Conservation (phyloP, 1,140 invertebrate genomes). For the Drosophila trapezifrons region DNA sequence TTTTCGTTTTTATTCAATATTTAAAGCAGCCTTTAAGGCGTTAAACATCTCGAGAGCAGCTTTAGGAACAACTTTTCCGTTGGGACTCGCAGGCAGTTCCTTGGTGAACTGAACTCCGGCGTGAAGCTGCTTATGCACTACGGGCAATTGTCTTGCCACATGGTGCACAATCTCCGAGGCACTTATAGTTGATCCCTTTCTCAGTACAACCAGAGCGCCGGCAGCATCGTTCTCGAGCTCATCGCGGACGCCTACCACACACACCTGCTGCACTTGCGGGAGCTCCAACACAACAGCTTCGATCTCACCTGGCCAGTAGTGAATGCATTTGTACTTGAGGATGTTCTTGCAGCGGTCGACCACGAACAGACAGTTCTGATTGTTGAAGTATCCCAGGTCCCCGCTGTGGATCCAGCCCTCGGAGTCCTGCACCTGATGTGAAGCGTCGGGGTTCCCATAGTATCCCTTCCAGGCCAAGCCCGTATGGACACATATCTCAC, state of each 20-base stretch:
- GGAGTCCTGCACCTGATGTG: slow-evolving; percentile 83
- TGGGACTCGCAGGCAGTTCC: slow-evolving; percentile 86
- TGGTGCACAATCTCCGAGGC: slow-evolving; percentile 36
- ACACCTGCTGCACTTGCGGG: slow-evolving; percentile 54
- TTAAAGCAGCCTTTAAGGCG: background rate
- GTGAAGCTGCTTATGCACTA: slow-evolving; percentile 84
- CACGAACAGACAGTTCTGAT: slow-evolving; percentile 88
- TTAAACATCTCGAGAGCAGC: slow-evolving; percentile 68
- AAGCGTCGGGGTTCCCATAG: slow-evolving; percentile 78
- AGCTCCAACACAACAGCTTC: slow-evolving; percentile 48
- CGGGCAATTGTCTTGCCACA: slow-evolving; percentile 61
- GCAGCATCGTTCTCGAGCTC: slow-evolving; percentile 50
- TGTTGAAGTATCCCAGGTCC: slow-evolving; percentile 89
- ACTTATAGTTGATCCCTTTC: slow-evolving; percentile 8
- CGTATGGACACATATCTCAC: slow-evolving; percentile 82
- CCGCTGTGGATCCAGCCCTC: slow-evolving; percentile 90
- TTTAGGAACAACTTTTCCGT: slow-evolving; percentile 87
- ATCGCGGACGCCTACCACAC: slow-evolving; percentile 63
- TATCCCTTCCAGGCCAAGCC: slow-evolving; percentile 80
- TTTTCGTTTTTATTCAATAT: too few relatives aligned
- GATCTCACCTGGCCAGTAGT: slow-evolving; percentile 74
- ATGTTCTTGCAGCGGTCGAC: slow-evolving; percentile 91
- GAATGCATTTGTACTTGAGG: slow-evolving; percentile 87
- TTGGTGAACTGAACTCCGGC: slow-evolving; percentile 69
- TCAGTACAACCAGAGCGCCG: slow-evolving; percentile 55